phyloP scores from a whole-genome alignment of 2,113 vertebrate species.

The Marcusenius ussheri region DNA sequence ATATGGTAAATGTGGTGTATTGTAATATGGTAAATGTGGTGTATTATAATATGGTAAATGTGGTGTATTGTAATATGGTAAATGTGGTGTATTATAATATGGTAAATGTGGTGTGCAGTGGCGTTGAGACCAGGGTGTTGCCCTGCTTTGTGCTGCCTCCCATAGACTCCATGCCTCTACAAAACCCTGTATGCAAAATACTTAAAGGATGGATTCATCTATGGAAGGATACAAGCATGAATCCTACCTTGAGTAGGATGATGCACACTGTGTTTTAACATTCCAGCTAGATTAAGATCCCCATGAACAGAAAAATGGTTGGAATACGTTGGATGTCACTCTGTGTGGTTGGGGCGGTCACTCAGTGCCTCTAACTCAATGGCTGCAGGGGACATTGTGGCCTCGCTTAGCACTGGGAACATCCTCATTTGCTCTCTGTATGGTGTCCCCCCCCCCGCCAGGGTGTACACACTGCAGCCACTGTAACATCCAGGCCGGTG shows the following conservation, averaged over 20 bases:
- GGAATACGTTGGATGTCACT: background rate
- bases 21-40: background rate
- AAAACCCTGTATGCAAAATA: background rate
- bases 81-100: background rate
- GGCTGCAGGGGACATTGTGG: background rate
- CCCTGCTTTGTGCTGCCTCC: background rate
- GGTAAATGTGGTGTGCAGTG: background rate
- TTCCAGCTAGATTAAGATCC: background rate
- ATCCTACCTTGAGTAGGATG: background rate
- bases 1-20: background rate
- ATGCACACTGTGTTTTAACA: background rate
- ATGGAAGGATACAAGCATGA: background rate
- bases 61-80: background rate
- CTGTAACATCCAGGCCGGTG: slow-evolving; percentile 11
- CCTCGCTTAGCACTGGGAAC: background rate
- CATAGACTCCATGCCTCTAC: background rate
- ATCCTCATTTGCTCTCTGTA: background rate
- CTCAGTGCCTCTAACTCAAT: background rate
- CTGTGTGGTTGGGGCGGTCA: background rate
- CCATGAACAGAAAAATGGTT: background rate
- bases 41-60: background rate
- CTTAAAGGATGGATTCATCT: background rate
- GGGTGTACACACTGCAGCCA: slow-evolving; percentile 17
- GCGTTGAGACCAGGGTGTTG: background rate
- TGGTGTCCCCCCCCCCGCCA: background rate